Conservation (phyloP, 2,888 invertebrate species). For the Hybos culiciformis region DNA sequence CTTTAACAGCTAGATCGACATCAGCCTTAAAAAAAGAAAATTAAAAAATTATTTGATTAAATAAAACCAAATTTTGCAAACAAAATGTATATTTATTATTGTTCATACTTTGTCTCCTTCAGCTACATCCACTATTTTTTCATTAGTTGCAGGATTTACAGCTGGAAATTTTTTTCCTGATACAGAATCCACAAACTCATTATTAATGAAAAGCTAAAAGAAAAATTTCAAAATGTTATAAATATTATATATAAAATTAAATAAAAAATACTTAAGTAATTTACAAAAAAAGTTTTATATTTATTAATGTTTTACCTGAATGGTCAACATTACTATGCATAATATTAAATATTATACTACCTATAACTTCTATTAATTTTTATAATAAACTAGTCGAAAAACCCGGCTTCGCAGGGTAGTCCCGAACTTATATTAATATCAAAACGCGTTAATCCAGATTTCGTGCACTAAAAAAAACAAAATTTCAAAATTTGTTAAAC, state of each 20-base stretch:
- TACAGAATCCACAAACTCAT: slow-evolving; percentile 65
- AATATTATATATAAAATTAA: background rate
- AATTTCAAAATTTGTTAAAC: too few relatives aligned
- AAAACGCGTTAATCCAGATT: too few relatives aligned
- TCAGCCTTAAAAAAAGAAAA: slow-evolving; percentile 53
- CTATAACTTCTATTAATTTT: too few relatives aligned
- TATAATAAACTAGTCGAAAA: too few relatives aligned
- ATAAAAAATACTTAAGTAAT: background rate
- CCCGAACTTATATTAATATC: too few relatives aligned
- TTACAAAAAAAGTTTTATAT: too few relatives aligned
- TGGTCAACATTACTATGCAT: too few relatives aligned
- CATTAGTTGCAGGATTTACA: slow-evolving; percentile 67
- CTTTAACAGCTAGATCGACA: slow-evolving; percentile 64
- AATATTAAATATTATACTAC: too few relatives aligned
- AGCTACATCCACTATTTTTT: slow-evolving; percentile 59
- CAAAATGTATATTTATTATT: background rate
- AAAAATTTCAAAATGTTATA: slow-evolving; percentile 7
- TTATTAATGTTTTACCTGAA: too few relatives aligned
- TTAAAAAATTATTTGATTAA: background rate
- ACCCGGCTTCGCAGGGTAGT: too few relatives aligned
- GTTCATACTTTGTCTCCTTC: slow-evolving; percentile 67
- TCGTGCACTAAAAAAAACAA: too few relatives aligned
- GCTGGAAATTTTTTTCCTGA: slow-evolving; percentile 78
- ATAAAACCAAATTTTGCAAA: background rate
- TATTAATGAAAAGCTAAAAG: slow-evolving; percentile 67